Evolutionary conservation across 2,797 vertebrate genomes (phyloP), one percentile per base, ranked within the genome.

Genomic region (Tauraco hartlaubi): DNA sequence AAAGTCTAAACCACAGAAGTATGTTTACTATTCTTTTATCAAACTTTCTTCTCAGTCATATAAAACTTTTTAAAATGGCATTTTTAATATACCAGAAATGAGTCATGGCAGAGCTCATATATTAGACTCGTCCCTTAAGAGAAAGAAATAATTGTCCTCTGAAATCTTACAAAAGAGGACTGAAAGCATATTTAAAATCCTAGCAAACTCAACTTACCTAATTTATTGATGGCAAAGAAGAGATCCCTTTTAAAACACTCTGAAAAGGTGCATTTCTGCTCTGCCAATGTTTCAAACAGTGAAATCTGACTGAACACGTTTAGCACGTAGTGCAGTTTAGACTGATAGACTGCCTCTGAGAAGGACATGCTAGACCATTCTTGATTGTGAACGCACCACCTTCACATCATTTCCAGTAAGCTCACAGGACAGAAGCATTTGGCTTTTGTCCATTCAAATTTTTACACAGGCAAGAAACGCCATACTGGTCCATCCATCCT

Each of bases 281-380:
- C 67, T 44, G 41, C 9, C 63, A 18, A 41, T 68, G 23, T 85
- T 92, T 85, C 68, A 56, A 71, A 83, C 19, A 78, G 22, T 43
- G 29, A 84, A 94, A 75, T 89, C 8, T 2, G 1, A 29, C 46
- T 33, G 15, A 87, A 75, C 18, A 54, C 10, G 59, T 39, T 23
- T 69, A 73, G 29, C 0, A 3, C 5, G 1, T 23, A 12, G 0
- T 0, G 29, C 23, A 17, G 21, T 77, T 85, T 20, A 54, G 31
- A 75, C 11, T 61, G 62, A 49, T 14, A 63, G 8, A 55, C 2
- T 71, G 39, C 18, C 22, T 58, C 55, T 39, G 28, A 95, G 58
- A 54, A 73, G 51, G 15, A 76, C 16, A n/a, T 6, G 61, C 5
- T 33, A 64, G 19, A 48, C 64, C 29, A 46, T 43, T 69, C 39